phyloP scores from a whole-genome alignment of 35 echinoderm and acorn worm species.

The Lytechinus pictus region DNA sequence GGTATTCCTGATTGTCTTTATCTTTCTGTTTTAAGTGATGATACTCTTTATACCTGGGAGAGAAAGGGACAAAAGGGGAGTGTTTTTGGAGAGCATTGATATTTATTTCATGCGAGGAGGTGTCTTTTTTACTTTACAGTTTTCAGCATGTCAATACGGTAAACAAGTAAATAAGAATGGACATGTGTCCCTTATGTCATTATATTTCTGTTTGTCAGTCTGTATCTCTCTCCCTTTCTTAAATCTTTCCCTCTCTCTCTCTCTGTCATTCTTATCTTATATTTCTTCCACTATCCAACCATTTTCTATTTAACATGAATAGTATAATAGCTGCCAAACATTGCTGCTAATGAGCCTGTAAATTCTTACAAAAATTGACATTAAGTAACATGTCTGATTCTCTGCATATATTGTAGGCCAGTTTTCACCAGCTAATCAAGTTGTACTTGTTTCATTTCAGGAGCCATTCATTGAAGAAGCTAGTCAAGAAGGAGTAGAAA shows the following conservation, averaged over 20 bases:
- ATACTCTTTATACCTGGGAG: neutral
- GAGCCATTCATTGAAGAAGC: conserved; percentile 11
- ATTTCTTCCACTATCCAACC: neutral
- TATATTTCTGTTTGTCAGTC: no score
- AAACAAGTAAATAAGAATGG: no score
- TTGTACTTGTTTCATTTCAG: neutral
- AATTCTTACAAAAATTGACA: neutral
- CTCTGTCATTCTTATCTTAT: neutral
- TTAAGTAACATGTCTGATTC: neutral
- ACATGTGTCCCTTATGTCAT: no score
- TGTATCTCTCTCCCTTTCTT: neutral
- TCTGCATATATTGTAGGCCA: neutral
- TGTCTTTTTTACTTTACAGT: neutral
- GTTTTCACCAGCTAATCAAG: neutral
- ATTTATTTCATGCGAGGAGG: no score
- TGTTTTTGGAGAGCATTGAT: neutral
- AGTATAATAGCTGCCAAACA: no score
- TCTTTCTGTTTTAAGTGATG: neutral
- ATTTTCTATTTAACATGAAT: no score
- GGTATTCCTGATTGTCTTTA: neutral
- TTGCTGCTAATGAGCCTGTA: no score
- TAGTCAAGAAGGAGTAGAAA: neutral
- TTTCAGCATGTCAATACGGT: neutral
- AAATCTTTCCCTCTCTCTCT: conserved; percentile 49
- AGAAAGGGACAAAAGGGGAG: conserved; percentile 30